Evolutionary conservation across 2,797 vertebrate species (phyloP).

Genomic region (Sarcophilus harrisii): DNA sequence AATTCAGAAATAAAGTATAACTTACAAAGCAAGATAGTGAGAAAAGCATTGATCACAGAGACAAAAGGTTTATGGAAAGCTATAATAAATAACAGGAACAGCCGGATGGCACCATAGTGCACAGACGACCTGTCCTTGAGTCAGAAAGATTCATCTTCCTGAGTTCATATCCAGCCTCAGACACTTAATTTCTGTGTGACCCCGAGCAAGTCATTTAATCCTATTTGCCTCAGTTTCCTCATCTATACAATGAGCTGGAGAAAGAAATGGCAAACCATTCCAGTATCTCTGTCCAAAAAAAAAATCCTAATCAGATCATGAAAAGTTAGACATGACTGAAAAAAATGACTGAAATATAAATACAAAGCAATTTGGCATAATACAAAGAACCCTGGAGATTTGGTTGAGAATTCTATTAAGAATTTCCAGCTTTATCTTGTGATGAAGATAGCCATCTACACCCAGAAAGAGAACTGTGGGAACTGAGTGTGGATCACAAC

Average conservation of each 20-base stretch:
- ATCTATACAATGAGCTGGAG: background rate
- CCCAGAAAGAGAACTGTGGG: too few relatives aligned
- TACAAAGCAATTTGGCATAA: background rate
- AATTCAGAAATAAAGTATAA: background rate
- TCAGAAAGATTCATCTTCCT: background rate
- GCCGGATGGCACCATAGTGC: background rate
- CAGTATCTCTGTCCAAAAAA: background rate
- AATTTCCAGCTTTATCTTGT: background rate
- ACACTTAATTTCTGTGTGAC: background rate
- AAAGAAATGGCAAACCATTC: background rate
- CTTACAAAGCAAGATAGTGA: background rate
- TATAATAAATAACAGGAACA: background rate
- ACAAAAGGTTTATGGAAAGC: background rate
- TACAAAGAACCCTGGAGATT: background rate
- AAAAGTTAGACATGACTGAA: background rate
- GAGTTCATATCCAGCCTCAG: background rate
- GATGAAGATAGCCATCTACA: too few relatives aligned
- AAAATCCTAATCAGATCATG: background rate
- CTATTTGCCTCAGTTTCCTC: background rate
- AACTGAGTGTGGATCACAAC: too few relatives aligned
- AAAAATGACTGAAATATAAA: background rate
- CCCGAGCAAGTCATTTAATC: background rate
- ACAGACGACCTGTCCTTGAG: background rate
- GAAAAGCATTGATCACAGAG: background rate
- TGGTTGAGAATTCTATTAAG: background rate